phyloP scores from a whole-genome alignment of 1,140 invertebrate genomes.

The Brachionus angularis region DNA sequence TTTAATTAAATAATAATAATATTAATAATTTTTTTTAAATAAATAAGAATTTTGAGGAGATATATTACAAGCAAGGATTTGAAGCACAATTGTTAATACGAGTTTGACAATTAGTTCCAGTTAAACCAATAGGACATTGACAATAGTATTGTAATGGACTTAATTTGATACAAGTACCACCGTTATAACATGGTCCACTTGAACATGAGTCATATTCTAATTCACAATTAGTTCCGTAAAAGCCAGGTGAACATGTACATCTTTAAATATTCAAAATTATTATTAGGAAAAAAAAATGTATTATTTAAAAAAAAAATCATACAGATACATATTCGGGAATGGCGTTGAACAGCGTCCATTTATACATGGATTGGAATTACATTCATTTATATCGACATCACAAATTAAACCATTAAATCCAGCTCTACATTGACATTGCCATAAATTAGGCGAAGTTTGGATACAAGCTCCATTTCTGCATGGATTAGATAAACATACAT shows the following conservation, averaged over 20 bases:
- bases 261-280: constrained; percentile 6
- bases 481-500: constrained; percentile 49
- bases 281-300: background rate
- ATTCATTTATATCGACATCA: constrained; percentile 45
- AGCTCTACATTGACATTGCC: constrained; percentile 43
- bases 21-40: background rate
- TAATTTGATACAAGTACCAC: constrained; percentile 14
- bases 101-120: constrained; percentile 44
- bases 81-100: constrained; percentile 44
- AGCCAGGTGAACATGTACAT: constrained; percentile 45
- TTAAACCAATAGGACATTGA: constrained; percentile 37
- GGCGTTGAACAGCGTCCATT: constrained; percentile 34
- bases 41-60: too few species aligned
- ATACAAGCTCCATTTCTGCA: constrained; percentile 63
- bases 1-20: background rate
- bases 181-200: constrained; percentile 28
- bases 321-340: constrained; percentile 43
- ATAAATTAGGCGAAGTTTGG: constrained; percentile 51
- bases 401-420: constrained; percentile 44
- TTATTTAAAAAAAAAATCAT: background rate
- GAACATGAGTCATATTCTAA: constrained; percentile 32
- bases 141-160: constrained; percentile 26
- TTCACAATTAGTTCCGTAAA: constrained; percentile 45
- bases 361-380: constrained; percentile 70
- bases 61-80: constrained; percentile 27